A percentile compares a stretch with the other conserved stretches of the same genome.
Evolutionary conservation across 2,113 vertebrate species (phyloP).

Genomic region (Corydoras sp.): DNA sequence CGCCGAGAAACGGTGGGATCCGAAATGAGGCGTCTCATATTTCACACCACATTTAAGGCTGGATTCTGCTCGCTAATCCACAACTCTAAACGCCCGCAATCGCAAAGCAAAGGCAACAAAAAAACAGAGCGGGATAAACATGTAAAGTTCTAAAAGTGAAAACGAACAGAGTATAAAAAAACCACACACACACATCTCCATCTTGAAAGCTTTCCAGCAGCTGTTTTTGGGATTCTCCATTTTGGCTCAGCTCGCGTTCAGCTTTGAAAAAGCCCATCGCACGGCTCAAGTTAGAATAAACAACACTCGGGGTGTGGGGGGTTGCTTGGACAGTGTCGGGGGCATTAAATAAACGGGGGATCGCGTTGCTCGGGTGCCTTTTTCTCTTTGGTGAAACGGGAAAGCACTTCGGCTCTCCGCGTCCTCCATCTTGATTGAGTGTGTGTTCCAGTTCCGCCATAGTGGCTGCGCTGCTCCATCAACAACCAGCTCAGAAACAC

Average conservation of each 20-base stretch:
- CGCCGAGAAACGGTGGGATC: too few relatives aligned
- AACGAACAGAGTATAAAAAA: not conserved
- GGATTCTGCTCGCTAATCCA: too few relatives aligned
- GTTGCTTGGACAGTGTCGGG: not conserved
- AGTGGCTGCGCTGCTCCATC: slow-evolving; percentile 38
- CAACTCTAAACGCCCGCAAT: too few relatives aligned
- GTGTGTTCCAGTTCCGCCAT: slow-evolving; percentile 47
- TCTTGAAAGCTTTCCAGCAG: slow-evolving; percentile 53
- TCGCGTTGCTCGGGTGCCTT: not conserved
- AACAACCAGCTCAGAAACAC: slow-evolving; percentile 4
- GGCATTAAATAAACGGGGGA: not conserved
- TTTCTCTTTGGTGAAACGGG: slow-evolving; percentile 23
- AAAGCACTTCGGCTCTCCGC: slow-evolving; percentile 48
- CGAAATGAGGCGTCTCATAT: too few relatives aligned
- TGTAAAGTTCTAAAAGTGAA: not conserved
- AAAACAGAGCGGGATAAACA: too few relatives aligned
- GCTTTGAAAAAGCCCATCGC: too few relatives aligned
- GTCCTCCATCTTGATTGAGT: slow-evolving; percentile 67
- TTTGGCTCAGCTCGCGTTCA: slow-evolving; percentile 42
- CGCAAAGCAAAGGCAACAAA: too few relatives aligned
- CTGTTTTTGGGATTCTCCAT: slow-evolving; percentile 56
- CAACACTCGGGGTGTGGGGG: too few relatives aligned
- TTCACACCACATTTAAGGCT: too few relatives aligned
- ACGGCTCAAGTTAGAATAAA: too few relatives aligned
- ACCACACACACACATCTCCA: slow-evolving; percentile 49